These are phyloP conservation scores for Rhagonycha lutea DNA, from an alignment of 2,888 invertebrate genomes.

Conservation along the genomic window DNA sequence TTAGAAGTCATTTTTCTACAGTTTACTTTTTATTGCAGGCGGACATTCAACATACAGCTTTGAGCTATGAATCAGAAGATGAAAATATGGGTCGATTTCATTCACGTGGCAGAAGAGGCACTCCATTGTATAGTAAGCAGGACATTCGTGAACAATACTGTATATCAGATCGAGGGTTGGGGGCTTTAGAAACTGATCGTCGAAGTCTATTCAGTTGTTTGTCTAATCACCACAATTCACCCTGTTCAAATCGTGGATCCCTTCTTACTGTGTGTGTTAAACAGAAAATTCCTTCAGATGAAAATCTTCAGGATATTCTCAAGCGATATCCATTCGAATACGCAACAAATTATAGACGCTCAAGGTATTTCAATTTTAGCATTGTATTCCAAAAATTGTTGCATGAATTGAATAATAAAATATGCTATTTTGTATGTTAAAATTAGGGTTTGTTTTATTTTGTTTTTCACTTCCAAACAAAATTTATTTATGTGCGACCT, in stretches of 20 bases:
- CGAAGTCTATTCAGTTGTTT: constrained; percentile 83
- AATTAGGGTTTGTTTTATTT: background rate
- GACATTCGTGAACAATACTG: constrained; percentile 92
- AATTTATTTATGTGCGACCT: background rate
- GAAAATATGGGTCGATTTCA: constrained; percentile 75
- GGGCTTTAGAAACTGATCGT: constrained; percentile 71
- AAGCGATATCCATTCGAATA: constrained; percentile 65
- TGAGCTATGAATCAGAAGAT: constrained; percentile 81
- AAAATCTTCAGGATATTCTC: constrained; percentile 71
- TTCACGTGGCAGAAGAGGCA: constrained; percentile 60
- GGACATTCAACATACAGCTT: constrained; percentile 70
- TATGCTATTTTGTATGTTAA: background rate
- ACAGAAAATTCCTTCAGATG: constrained; percentile 84
- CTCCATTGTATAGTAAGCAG: constrained; percentile 74
- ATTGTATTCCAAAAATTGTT: background rate
- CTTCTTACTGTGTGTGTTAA: constrained; percentile 86
- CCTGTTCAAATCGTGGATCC: constrained; percentile 68
- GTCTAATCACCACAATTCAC: constrained; percentile 74
- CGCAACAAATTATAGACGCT: constrained; percentile 80
- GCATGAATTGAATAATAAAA: background rate
- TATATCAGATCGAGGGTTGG: constrained; percentile 87
- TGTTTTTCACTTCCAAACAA: background rate
- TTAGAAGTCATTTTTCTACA: background rate
- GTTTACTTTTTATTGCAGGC: constrained; percentile 56
- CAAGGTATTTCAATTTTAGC: constrained; percentile 55